Percentiles rank a stretch among this genome's conserved stretches.
Conservation (phyloP, 2,797 vertebrate genomes). For the Acanthis flammea region DNA sequence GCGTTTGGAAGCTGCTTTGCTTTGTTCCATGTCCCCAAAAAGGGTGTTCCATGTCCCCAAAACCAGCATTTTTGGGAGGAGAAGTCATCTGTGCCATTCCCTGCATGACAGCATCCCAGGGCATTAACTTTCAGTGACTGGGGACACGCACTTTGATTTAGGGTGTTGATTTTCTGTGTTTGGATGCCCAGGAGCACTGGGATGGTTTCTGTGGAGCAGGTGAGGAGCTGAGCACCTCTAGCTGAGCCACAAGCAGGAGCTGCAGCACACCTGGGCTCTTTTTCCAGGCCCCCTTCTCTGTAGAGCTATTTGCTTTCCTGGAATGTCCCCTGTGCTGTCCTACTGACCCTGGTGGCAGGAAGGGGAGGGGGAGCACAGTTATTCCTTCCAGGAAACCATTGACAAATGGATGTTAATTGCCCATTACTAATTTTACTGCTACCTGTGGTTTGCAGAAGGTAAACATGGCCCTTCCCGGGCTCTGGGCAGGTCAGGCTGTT, state of each 20-base stretch:
- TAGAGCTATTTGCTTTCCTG: background rate
- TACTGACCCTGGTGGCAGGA: constrained; percentile 2
- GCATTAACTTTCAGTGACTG: background rate
- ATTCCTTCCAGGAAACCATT: constrained; percentile 56
- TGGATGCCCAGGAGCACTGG: background rate
- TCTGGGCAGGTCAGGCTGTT: background rate
- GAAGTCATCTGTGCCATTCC: background rate
- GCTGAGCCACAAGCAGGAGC: background rate
- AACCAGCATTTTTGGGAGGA: background rate
- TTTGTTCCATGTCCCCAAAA: background rate
- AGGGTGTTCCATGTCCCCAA: background rate
- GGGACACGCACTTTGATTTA: background rate
- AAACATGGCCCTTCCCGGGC: constrained; percentile 5
- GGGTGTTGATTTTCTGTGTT: background rate
- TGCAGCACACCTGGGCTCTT: background rate
- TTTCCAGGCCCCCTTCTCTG: background rate
- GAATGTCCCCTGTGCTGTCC: background rate
- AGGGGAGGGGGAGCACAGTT: background rate
- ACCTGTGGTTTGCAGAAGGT: constrained; percentile 60
- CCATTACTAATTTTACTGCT: constrained; percentile 59
- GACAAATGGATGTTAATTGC: constrained; percentile 54
- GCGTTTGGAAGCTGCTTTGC: background rate
- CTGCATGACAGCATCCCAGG: background rate
- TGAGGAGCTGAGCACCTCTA: background rate
- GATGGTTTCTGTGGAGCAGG: background rate